Base-by-base conservation (phyloP, 2,888 invertebrate genomes). In the Eupithecia exiguata region DNA sequence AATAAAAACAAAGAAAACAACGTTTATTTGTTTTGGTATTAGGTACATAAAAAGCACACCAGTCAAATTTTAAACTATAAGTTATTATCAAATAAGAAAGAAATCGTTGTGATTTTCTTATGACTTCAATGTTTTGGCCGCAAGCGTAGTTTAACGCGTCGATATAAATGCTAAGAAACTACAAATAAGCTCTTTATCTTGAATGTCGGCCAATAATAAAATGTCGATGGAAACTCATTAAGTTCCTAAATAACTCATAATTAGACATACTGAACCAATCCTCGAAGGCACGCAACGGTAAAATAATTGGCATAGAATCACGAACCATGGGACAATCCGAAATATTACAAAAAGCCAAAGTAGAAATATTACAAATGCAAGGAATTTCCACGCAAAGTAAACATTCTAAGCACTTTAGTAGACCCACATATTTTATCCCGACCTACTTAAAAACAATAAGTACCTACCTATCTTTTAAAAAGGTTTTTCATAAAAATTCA, bases 281-380 rank as follows among this genome's bases (percentile, higher is more conserved):
- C 49, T 40, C 21, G 4, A 53, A 71, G 69, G 49, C 76, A 76
- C 76, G 73, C 76, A 40, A 76, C 25, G 35, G 10, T 49, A 58
- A 12, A 70, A 63, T 73, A 69, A 73, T 67, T 76, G 68, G 62
- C 69, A 73, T 73, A n/a, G 53, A 71, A 71, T 69, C 76, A 76
- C 71, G 76, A 76, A 73, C 66, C 38, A 38, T 3, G 65, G 5
- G 35, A 65, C 38, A 69, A 49, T 73, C 69, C 18, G 16, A 69
- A 72, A 70, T 68, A 49, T 68, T 68, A 43, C 9, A 68, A 70
- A 74, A 58, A 70, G 36, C 14, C 40, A 1, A 38, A 65, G 36
- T 5, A 36, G 10, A 65, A n/a, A 65, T n/a, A 65, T 58, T n/a
- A 25, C 25, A 58, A 58, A 21, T 6, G 18, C 18, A 30, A 62